Percentiles rank a stretch among this genome's conserved stretches.
These are phyloP conservation scores for Drosophila colorata DNA, from an alignment of 2,888 invertebrate genomes.

Conservation along the genomic window DNA sequence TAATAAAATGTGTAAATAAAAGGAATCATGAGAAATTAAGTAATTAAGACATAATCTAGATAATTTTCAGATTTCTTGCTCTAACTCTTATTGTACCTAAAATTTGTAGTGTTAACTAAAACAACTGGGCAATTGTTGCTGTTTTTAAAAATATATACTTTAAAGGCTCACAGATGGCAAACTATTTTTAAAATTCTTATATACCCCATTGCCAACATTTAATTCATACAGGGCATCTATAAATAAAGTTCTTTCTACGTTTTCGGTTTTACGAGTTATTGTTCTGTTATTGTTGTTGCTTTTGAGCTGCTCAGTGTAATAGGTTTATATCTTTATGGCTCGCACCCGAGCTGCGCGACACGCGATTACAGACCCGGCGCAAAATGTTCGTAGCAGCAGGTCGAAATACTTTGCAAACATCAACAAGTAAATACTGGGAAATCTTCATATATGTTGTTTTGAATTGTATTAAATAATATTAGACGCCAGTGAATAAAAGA, in stretches of 20 bases:
- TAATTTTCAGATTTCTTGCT: no score
- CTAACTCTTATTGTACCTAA: no score
- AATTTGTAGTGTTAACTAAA: no score
- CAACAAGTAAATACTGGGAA: constrained; percentile 5
- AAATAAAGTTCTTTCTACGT: constrained; percentile 38
- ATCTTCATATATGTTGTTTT: background rate
- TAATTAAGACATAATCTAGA: no score
- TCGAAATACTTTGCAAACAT: background rate
- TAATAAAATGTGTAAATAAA: no score
- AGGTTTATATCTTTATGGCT: constrained; percentile 70
- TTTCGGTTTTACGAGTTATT: constrained; percentile 41
- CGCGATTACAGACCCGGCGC: constrained; percentile 55
- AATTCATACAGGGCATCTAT: background rate
- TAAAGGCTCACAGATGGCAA: no score
- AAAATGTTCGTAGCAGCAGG: constrained; percentile 49
- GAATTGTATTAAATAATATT: background rate
- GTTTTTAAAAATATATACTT: background rate
- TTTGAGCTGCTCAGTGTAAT: constrained; percentile 46
- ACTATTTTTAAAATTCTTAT: background rate
- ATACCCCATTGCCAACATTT: background rate
- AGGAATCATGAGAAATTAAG: no score
- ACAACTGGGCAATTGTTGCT: background rate
- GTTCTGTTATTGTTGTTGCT: constrained; percentile 19
- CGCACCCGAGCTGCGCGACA: constrained; percentile 50
- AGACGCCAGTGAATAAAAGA: background rate